phyloP scores from a whole-genome alignment of 2,888 invertebrate genomes.

The Julus scanicus region DNA sequence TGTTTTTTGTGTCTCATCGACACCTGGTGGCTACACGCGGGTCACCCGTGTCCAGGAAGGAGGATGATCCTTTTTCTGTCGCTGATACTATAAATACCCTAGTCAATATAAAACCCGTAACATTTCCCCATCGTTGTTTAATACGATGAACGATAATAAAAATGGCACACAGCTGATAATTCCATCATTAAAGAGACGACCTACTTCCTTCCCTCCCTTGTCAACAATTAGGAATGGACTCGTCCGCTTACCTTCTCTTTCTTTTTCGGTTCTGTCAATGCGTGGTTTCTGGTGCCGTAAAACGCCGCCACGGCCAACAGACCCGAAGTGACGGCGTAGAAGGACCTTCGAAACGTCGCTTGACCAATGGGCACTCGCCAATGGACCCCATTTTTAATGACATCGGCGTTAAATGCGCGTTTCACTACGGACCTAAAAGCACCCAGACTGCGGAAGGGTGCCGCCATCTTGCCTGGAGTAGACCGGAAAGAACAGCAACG shows the following conservation, averaged over 20 bases:
- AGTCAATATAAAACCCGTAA: background rate
- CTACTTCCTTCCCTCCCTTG: background rate
- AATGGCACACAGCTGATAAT: background rate
- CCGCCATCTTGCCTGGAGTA: conserved; percentile 16
- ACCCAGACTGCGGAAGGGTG: background rate
- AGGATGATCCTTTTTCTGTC: conserved; percentile 7
- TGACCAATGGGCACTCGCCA: background rate
- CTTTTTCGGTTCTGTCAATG: conserved; percentile 40
- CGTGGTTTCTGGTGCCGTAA: background rate
- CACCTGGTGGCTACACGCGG: background rate
- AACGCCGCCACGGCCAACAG: background rate
- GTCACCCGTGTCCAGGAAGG: background rate
- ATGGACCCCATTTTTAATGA: background rate
- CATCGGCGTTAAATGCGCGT: background rate
- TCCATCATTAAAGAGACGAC: background rate
- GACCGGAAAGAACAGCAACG: background rate
- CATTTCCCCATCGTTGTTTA: too few relatives aligned
- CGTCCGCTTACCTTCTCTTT: conserved; percentile 44
- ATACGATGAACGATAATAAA: background rate
- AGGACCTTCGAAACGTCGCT: background rate
- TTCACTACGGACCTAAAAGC: background rate
- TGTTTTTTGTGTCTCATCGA: background rate
- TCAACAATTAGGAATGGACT: background rate
- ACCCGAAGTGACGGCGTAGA: background rate
- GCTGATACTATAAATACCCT: background rate